phyloP scores from a whole-genome alignment of 2,113 vertebrate genomes.

The Tympanuchus pallidicinctus region DNA sequence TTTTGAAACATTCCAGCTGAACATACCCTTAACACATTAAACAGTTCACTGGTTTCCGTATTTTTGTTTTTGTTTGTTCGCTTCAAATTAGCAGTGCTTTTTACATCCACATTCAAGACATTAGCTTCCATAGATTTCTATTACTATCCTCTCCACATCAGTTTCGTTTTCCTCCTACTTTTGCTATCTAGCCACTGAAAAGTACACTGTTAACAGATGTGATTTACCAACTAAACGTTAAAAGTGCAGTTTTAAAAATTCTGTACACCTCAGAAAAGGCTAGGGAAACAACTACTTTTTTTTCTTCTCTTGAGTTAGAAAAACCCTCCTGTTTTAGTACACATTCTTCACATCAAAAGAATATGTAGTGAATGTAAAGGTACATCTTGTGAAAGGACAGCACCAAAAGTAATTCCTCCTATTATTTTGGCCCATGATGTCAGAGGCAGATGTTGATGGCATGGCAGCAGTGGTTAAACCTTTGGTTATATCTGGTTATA shows the following conservation, averaged over 20 bases:
- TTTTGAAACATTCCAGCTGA: not conserved
- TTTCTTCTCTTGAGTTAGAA: not conserved
- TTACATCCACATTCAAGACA: not conserved
- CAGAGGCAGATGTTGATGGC: too few species aligned
- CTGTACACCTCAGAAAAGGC: not conserved
- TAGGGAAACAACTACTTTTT: not conserved
- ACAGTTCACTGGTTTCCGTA: not conserved
- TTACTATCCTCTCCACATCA: not conserved
- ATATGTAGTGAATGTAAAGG: not conserved
- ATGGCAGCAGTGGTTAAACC: too few species aligned
- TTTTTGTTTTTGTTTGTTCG: not conserved
- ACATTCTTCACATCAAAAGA: not conserved
- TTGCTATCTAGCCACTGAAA: not conserved
- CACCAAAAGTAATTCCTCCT: too few species aligned
- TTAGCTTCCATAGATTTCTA: not conserved
- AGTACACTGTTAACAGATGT: not conserved
- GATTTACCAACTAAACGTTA: not conserved
- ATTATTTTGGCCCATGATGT: too few species aligned
- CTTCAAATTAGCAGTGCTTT: not conserved
- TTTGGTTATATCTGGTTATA: too few species aligned
- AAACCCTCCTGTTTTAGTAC: not conserved
- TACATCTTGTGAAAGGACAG: not conserved
- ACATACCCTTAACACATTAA: not conserved
- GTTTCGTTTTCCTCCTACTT: not conserved
- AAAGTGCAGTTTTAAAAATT: not conserved